Evolutionary conservation across 2,888 invertebrate genomes (phyloP), one percentile per base, ranked within the genome.

Genomic region (Julus scanicus): DNA sequence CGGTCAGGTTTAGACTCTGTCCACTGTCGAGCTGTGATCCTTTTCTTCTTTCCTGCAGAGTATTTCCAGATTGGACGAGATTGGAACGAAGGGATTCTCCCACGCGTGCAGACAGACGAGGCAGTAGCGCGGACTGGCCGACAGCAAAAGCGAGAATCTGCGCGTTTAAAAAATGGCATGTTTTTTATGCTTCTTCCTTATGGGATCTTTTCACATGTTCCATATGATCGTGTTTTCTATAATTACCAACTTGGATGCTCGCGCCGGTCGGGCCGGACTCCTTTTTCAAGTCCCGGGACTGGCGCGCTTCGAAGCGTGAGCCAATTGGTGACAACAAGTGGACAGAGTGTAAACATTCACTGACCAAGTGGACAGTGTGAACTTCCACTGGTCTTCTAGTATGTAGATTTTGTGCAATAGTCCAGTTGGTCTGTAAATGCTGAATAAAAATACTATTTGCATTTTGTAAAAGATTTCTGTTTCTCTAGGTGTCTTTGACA

Each of bases 261-360:
- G 40, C 80, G 80, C 17, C 37, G 37, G 80, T 80, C 80, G 9
- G 40, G 84, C 48, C 71, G 71, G 84, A 44, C 84, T 84, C 84
- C 20, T 71, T 29, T n/a, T 71, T 40, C 40, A 84, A 84, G 84
- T 48, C 84, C 20, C 5, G 40, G 20, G 40, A 40, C 84, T 39
- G 40, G 39, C 39, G 84, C 37, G 80, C 80, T 37, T 49, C 80
- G 80, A 80, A 80, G 20, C 48, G 84, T 40, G 40, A 37, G 84
- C 88, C 63, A 48, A 88, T 48, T 84, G 86, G 86, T 49, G 86
- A 88, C 84, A 84, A 85, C 86, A 63, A 88, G 88, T 88, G 88
- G 88, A 88, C 88, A 88, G 88, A 88, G 86, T 88, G 88, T 88
- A 63, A 88, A 88, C 88, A 48, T 84, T 84, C 48, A 29, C 48